Evolutionary conservation across 64 coral and sea anemone genomes (phyloP).

Genomic region (Orbicella faveolata): DNA sequence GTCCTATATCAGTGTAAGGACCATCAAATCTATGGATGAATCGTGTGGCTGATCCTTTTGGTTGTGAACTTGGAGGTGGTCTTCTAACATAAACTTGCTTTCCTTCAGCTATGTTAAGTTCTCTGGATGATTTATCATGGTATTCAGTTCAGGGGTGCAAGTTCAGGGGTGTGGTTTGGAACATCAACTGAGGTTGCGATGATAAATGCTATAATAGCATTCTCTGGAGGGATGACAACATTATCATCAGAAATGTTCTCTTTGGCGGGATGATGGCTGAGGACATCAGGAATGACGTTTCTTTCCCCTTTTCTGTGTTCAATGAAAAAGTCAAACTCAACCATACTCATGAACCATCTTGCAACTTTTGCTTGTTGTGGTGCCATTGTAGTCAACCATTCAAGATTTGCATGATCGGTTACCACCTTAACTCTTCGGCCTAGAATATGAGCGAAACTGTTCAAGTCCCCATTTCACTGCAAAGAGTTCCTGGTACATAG

Average conservation of each 20-base stretch:
- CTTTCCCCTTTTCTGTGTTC: not conserved
- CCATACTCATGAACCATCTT: not conserved
- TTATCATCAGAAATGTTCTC: not conserved
- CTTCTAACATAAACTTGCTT: too few species aligned
- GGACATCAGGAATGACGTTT: not conserved
- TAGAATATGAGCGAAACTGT: conserved; percentile 35
- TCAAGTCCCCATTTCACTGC: conserved; percentile 37
- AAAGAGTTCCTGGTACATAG: conserved; percentile 20
- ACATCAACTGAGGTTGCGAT: not conserved
- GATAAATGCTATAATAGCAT: not conserved
- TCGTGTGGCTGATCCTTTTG: too few species aligned
- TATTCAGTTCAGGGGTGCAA: too few species aligned
- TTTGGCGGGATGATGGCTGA: conserved; percentile 3
- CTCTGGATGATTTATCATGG: too few species aligned
- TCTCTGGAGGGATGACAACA: not conserved
- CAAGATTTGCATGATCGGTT: conserved; percentile 33
- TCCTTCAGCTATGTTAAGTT: too few species aligned
- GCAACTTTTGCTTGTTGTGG: conserved; percentile 20
- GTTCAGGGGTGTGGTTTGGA: not conserved
- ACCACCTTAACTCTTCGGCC: conserved; percentile 21
- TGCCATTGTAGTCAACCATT: conserved; percentile 22
- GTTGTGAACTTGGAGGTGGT: too few species aligned
- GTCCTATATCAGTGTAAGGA: too few species aligned
- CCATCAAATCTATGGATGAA: too few species aligned
- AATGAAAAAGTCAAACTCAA: not conserved